Percentiles rank a stretch among this genome's conserved stretches.
These are phyloP conservation scores for Corynorhinus townsendii DNA, from an alignment of 2,113 vertebrate genomes.

Conservation along the genomic window DNA sequence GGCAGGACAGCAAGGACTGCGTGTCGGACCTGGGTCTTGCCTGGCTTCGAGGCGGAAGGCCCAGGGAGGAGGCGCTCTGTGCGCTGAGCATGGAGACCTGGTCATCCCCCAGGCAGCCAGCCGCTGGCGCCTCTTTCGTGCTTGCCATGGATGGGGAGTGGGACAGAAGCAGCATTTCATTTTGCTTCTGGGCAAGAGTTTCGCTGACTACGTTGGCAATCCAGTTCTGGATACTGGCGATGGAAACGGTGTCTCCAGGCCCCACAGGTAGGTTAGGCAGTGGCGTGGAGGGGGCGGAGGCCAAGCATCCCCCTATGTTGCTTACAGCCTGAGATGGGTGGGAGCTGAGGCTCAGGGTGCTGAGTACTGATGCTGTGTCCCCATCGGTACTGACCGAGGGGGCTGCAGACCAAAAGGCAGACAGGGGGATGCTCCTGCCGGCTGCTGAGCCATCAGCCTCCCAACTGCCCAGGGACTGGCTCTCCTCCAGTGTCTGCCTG, in stretches of 20 bases:
- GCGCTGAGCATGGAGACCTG: constrained; percentile 82
- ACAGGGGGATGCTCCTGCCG: constrained; percentile 87
- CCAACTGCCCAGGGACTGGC: constrained; percentile 91
- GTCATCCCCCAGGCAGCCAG: constrained; percentile 82
- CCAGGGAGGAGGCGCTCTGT: constrained; percentile 80
- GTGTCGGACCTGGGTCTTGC: constrained; percentile 57
- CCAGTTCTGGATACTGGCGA: constrained; percentile 95
- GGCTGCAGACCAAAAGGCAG: constrained; percentile 85
- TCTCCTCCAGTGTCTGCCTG: constrained; percentile 91
- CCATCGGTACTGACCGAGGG: constrained; percentile 75
- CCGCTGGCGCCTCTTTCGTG: constrained; percentile 57
- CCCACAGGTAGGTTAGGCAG: constrained; percentile 82
- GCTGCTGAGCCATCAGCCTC: constrained; percentile 83
- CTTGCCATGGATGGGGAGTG: constrained; percentile 77
- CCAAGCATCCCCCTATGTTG: background rate
- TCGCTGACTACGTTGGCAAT: constrained; percentile 93
- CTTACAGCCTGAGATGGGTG: constrained; percentile 81
- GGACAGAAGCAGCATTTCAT: constrained; percentile 84
- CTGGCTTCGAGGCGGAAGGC: constrained; percentile 66
- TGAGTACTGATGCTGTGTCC: constrained; percentile 87
- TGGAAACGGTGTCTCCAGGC: constrained; percentile 88
- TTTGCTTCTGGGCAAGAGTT: constrained; percentile 94
- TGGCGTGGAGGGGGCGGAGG: constrained; percentile 69
- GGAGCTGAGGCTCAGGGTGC: constrained; percentile 83
- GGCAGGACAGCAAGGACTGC: constrained; percentile 85